A percentile compares a stretch with the other conserved stretches of the same genome.
Conservation (phyloP, 53 echinoderm and acorn worm species). For the Astropecten irregularis region DNA sequence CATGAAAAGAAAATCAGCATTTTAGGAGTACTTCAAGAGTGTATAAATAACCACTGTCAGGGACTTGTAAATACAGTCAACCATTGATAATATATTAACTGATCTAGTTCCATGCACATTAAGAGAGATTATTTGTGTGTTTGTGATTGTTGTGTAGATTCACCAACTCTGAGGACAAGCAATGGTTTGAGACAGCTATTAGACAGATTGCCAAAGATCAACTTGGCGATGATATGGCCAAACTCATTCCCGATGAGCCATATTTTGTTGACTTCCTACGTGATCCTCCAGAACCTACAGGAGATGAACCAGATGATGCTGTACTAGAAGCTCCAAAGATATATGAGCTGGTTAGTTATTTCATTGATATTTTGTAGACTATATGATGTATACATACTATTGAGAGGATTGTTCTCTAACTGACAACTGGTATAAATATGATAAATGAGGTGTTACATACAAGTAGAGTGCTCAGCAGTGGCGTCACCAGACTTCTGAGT, state of each 20-base stretch:
- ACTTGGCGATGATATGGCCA: slow-evolving; percentile 55
- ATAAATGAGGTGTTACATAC: too few relatives aligned
- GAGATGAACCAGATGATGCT: slow-evolving; percentile 97
- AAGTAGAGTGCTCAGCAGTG: too few relatives aligned
- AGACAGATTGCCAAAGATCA: slow-evolving; percentile 57
- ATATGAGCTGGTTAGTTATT: slow-evolving; percentile 84
- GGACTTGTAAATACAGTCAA: too few relatives aligned
- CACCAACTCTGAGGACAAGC: slow-evolving; percentile 86
- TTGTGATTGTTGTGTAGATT: slow-evolving; percentile 71
- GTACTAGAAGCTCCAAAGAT: slow-evolving; percentile 94
- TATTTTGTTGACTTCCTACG: slow-evolving; percentile 99
- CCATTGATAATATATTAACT: too few relatives aligned
- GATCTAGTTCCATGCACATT: too few relatives aligned
- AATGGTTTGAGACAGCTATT: slow-evolving; percentile 85
- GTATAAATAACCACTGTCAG: too few relatives aligned
- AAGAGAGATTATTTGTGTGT: too few relatives aligned
- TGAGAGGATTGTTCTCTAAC: too few relatives aligned
- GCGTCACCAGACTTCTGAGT: too few relatives aligned
- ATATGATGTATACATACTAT: background rate
- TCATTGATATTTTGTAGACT: background rate
- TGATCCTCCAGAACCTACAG: slow-evolving; percentile 96
- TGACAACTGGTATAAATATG: too few relatives aligned
- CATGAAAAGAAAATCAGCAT: too few relatives aligned
- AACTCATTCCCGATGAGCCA: slow-evolving; percentile 74
- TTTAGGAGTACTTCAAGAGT: too few relatives aligned